These are phyloP conservation scores for Pseudococcus longispinus DNA, from an alignment of 2,888 invertebrate genomes.

Conservation along the genomic window DNA sequence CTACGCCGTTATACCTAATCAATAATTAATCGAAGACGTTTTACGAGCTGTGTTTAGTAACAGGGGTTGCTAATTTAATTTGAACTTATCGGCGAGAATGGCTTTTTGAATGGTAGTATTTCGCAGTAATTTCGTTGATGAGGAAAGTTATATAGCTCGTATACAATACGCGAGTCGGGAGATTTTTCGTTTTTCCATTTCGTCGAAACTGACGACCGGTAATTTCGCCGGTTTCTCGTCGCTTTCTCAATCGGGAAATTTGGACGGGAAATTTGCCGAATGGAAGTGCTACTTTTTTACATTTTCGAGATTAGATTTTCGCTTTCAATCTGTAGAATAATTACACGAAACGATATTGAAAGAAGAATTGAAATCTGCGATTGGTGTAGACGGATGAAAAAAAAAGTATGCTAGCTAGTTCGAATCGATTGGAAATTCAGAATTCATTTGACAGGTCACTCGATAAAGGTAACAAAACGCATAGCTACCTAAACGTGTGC, in stretches of 20 bases:
- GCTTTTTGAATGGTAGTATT: not conserved
- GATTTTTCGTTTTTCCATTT: not conserved
- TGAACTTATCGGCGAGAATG: not conserved
- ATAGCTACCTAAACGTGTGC: not conserved
- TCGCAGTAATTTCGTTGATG: not conserved
- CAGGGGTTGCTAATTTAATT: not conserved
- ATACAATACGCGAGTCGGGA: not conserved
- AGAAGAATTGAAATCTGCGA: not conserved
- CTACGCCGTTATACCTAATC: not conserved
- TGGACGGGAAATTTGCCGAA: no score
- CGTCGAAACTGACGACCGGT: no score
- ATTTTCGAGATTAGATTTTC: no score
- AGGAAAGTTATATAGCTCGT: not conserved
- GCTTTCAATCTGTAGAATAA: no score
- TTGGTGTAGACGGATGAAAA: not conserved
- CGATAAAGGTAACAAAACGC: conserved; percentile 2
- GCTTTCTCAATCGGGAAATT: no score
- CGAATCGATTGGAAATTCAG: not conserved
- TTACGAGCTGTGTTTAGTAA: not conserved
- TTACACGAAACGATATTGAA: not conserved
- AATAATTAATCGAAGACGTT: conserved; percentile 14
- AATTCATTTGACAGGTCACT: not conserved
- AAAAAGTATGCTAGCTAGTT: not conserved
- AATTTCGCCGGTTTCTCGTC: no score
- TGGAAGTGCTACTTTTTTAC: no score